Percentiles rank a stretch among this genome's conserved stretches.
These are phyloP conservation scores for Dascillus cervinus DNA, from an alignment of 2,888 invertebrate genomes.

Conservation along the genomic window DNA sequence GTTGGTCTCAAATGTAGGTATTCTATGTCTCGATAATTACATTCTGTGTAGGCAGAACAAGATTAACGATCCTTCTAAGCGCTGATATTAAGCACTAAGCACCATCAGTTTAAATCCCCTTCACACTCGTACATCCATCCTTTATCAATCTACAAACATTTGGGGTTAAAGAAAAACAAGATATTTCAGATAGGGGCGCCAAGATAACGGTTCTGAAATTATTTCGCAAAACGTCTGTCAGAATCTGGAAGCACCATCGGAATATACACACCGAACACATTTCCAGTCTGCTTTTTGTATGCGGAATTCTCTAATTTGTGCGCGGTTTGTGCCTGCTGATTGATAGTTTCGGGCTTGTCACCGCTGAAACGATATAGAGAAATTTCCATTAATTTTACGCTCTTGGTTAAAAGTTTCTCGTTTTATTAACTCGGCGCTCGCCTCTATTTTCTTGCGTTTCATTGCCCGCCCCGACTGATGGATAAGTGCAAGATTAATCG, in stretches of 20 bases:
- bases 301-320: slow-evolving; percentile 40
- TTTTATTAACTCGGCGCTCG: no score
- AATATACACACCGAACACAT: slow-evolving; percentile 18
- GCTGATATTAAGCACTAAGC: slow-evolving; percentile 42
- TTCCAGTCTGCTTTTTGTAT: slow-evolving; percentile 29
- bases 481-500: no score
- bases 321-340: slow-evolving; percentile 40
- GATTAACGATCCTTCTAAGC: slow-evolving; percentile 43
- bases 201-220: slow-evolving; percentile 15
- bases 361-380: slow-evolving; percentile 41
- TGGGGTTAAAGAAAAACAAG: no score
- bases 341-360: slow-evolving; percentile 42
- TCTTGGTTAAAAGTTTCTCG: slow-evolving; percentile 26
- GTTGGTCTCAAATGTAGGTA: slow-evolving; percentile 20
- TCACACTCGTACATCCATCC: no score
- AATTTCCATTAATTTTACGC: slow-evolving; percentile 43
- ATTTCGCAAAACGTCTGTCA: slow-evolving; percentile 22
- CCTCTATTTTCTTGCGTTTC: no score
- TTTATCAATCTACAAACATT: no score
- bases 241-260: slow-evolving; percentile 33
- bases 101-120: slow-evolving; percentile 10
- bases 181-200: no score
- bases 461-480: no score
- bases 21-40: slow-evolving; percentile 41
- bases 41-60: slow-evolving; percentile 42